Evolutionary conservation across 2,888 invertebrate genomes (phyloP).

Genomic region (Mesorhabditis spiculigera): DNA sequence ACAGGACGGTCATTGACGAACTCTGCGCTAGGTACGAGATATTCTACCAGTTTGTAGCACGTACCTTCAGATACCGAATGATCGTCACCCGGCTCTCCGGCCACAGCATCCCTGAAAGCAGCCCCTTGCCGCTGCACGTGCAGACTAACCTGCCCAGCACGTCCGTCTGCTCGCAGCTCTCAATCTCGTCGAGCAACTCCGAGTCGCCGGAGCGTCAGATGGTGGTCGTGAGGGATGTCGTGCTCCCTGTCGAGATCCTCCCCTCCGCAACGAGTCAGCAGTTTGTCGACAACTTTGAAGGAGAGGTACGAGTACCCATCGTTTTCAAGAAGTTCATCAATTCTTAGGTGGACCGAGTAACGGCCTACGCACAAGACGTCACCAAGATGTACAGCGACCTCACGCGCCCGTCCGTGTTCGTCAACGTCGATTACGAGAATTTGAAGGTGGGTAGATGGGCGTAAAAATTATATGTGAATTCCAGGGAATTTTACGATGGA

Average conservation of each 20-base stretch:
- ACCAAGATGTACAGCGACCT: neutral
- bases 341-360: neutral
- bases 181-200: neutral
- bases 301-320: neutral
- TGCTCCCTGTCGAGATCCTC: slow-evolving; percentile 2
- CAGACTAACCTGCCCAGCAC: slow-evolving; percentile 26
- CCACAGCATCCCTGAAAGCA: slow-evolving; percentile 19
- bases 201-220: slow-evolving; percentile 3
- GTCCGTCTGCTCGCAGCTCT: slow-evolving; percentile 38
- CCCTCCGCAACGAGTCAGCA: neutral
- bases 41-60: neutral
- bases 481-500: neutral
- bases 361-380: neutral
- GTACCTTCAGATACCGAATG: slow-evolving; percentile 21
- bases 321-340: neutral
- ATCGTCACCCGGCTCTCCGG: slow-evolving; percentile 30
- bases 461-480: neutral
- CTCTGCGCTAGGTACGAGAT: neutral
- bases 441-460: neutral
- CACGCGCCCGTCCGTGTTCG: neutral
- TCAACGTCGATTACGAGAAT: neutral
- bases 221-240: neutral
- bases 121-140: slow-evolving; percentile 30
- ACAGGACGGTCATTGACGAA: neutral
- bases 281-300: neutral